Conservation (phyloP, 2,113 vertebrate genomes). For the Brienomyrus longianalis region DNA sequence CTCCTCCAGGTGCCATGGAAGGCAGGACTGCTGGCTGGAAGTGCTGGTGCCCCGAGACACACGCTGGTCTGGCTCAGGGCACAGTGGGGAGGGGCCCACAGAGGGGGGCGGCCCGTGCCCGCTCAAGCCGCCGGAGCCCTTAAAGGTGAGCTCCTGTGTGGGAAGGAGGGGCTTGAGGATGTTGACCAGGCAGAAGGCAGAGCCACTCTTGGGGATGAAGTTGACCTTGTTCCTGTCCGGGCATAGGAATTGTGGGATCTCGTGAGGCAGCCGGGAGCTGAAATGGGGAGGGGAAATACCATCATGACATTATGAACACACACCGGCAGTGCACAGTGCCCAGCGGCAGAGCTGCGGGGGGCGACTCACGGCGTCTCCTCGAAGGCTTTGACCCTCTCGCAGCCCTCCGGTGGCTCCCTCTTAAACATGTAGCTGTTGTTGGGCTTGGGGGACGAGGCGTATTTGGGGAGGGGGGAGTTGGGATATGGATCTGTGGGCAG, state of each 20-base stretch:
- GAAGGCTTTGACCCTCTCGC: conserved; percentile 90
- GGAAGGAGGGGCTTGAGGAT: conserved; percentile 95
- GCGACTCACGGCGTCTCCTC: conserved; percentile 89
- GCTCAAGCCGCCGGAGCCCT: conserved; percentile 62
- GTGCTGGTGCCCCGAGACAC: conserved; percentile 74
- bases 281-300: conserved; percentile 15
- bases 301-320: neutral
- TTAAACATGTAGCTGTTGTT: conserved; percentile 99
- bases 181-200: conserved; percentile 98
- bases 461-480: conserved; percentile 93
- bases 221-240: conserved; percentile 99
- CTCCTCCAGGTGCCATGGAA: conserved; percentile 79
- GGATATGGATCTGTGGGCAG: conserved; percentile 78
- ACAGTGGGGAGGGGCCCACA: conserved; percentile 69
- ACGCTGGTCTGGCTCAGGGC: conserved; percentile 66
- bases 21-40: conserved; percentile 72
- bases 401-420: conserved; percentile 95
- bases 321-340: neutral
- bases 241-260: conserved; percentile 90
- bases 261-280: conserved; percentile 86
- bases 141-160: conserved; percentile 82
- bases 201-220: conserved; percentile 98
- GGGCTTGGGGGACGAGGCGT: conserved; percentile 93
- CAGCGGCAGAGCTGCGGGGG: neutral
- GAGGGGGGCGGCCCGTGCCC: conserved; percentile 80